These are phyloP conservation scores for Lasiommata megera DNA, from an alignment of 2,888 invertebrate species.

Conservation along the genomic window DNA sequence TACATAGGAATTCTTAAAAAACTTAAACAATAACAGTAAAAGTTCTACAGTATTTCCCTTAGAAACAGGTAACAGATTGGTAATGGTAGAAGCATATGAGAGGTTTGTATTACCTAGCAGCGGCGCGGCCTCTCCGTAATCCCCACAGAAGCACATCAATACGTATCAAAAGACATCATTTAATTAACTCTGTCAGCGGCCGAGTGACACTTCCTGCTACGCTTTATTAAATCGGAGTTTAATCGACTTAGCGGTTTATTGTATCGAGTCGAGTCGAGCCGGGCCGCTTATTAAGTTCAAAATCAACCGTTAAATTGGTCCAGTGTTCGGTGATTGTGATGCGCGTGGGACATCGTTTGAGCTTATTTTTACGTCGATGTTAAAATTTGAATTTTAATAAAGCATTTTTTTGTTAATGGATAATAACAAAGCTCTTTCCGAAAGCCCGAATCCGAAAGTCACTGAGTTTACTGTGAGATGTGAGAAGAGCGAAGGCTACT, in stretches of 20 bases:
- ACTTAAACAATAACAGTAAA: too few relatives aligned
- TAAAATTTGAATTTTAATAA: constrained; percentile 8
- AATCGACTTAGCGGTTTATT: constrained; percentile 39
- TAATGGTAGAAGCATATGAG: too few relatives aligned
- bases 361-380: constrained; percentile 16
- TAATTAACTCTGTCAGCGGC: constrained; percentile 45
- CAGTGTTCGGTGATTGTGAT: constrained; percentile 14
- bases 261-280: constrained; percentile 32
- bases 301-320: constrained; percentile 43
- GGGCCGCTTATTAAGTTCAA: constrained; percentile 38
- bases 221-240: constrained; percentile 36
- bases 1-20: too few relatives aligned
- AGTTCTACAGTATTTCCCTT: too few relatives aligned
- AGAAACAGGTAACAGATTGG: too few relatives aligned
- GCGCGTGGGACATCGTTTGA: constrained; percentile 17
- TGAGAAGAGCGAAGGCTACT: too few relatives aligned
- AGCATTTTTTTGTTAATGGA: neutral
- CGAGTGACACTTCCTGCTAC: constrained; percentile 45
- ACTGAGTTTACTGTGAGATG: too few relatives aligned
- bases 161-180: constrained; percentile 29
- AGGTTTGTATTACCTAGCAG: too few relatives aligned
- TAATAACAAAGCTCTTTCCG: neutral
- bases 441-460: too few relatives aligned
- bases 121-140: constrained; percentile 12
- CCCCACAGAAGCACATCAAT: constrained; percentile 7